Evolutionary conservation across 2,888 invertebrate genomes (phyloP), one percentile per base, ranked within the genome.

Genomic region (Tachina grossa): DNA sequence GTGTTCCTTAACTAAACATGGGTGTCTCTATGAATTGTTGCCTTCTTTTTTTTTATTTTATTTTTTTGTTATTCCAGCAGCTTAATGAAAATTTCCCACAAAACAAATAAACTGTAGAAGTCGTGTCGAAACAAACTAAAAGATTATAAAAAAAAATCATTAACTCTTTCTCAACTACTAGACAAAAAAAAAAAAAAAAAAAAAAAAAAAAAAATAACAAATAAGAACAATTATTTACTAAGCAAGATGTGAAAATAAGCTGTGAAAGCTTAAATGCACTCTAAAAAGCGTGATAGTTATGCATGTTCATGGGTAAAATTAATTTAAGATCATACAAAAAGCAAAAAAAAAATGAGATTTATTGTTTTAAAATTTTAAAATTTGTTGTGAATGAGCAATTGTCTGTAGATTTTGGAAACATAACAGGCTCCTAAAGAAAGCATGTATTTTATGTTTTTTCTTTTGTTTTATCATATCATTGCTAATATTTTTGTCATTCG

Each of bases 21-120:
- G 47, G 59, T 71, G 57, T 63, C 61, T 74, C 61, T 74, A 53
- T 72, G 14, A n/a, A 39, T 66, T 57, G 55, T 49, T 66, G 39
- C 13, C 4, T 43, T 63, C 1, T 43, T 19, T 43, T 1, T 66
- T 66, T n/a, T n/a, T n/a, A n/a, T n/a, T n/a, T n/a, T n/a, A n/a
- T 11, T 14, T 53, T 53, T 6, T 47, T 65, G 11, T 63, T 49
- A 49, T 71, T 71, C 19, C 31, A 72, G 31, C 55, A 79, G 47
- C 82, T 75, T 82, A 85, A 82, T 82, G 78, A 82, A 85, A 85
- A 71, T 79, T 85, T 85, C 82, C 79, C 85, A 85, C 85, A 85
- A 85, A 85, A 77, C 77, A 85, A 74, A 84, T 75, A 82, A 85
- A 75, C 69, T 75, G 45, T 22, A 65, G 16, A 80, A 80, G 55